phyloP scores from a whole-genome alignment of 2,113 vertebrate genomes.

The Ptychochromis oligacanthus region DNA sequence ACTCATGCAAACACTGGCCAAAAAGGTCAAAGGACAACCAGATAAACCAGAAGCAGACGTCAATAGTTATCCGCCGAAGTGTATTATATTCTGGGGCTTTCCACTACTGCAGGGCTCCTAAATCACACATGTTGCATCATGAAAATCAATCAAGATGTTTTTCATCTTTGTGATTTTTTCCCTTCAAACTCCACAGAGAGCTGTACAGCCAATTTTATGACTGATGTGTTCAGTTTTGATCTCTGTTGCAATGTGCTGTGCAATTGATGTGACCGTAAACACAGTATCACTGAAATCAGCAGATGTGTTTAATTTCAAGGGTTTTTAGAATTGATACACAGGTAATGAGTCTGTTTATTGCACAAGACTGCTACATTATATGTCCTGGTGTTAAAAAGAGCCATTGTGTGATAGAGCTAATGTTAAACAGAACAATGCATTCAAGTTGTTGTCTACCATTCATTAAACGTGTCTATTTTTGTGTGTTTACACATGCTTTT shows the following conservation, averaged over 20 bases:
- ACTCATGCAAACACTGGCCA: neutral
- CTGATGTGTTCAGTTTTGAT: neutral
- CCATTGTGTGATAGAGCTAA: neutral
- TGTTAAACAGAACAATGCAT: neutral
- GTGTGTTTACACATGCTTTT: neutral
- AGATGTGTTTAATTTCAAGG: conserved; percentile 19
- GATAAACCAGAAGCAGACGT: neutral
- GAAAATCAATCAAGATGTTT: conserved; percentile 54
- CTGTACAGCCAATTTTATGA: neutral
- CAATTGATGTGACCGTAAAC: neutral
- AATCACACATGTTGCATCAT: conserved; percentile 28
- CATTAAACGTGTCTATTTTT: neutral
- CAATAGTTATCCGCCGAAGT: neutral
- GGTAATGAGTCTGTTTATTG: neutral
- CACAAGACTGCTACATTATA: neutral
- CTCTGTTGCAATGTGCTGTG: neutral
- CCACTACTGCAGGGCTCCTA: conserved; percentile 17
- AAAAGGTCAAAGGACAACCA: neutral
- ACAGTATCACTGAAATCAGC: conserved; percentile 2
- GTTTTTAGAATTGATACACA: neutral
- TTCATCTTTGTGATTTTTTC: neutral
- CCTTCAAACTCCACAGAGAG: neutral
- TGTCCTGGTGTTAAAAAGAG: neutral
- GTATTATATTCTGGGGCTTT: conserved; percentile 40
- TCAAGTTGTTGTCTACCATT: neutral